A percentile compares a stretch with the other conserved stretches of the same genome.
phyloP scores from a whole-genome alignment of 2,113 vertebrate genomes.

The Vanacampus margaritifer region DNA sequence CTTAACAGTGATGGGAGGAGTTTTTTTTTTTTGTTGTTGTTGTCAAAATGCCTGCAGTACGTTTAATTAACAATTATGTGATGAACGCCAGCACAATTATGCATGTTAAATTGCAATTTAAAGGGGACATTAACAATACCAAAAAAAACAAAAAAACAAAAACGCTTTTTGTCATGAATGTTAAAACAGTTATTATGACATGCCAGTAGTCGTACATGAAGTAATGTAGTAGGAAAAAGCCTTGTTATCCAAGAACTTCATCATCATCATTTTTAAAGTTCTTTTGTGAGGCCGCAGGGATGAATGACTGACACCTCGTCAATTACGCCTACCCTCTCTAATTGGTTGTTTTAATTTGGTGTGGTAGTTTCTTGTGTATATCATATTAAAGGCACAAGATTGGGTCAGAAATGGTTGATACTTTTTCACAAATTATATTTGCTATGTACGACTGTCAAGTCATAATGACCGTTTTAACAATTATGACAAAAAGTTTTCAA shows the following conservation, averaged over 20 bases:
- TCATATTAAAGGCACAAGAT: background rate
- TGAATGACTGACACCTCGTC: too few species aligned
- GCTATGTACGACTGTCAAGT: background rate
- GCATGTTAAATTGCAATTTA: background rate
- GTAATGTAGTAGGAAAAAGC: too few species aligned
- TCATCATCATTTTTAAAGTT: too few species aligned
- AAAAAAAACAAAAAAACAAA: background rate
- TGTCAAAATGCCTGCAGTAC: slow-evolving; percentile 1
- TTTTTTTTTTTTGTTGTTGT: background rate
- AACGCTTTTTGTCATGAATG: background rate
- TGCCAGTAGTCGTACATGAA: too few species aligned
- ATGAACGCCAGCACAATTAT: background rate
- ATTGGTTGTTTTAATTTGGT: background rate
- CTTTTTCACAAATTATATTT: background rate
- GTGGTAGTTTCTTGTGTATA: background rate
- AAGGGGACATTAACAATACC: background rate
- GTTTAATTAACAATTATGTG: background rate
- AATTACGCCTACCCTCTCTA: background rate
- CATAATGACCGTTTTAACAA: background rate
- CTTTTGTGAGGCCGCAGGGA: too few species aligned
- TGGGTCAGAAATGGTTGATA: background rate
- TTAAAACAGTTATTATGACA: background rate
- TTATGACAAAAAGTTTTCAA: background rate
- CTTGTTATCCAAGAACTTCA: too few species aligned
- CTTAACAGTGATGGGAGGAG: slow-evolving; percentile 37